Base-by-base conservation (phyloP, 2,797 vertebrate genomes). In the Pantherophis vulpinus region DNA sequence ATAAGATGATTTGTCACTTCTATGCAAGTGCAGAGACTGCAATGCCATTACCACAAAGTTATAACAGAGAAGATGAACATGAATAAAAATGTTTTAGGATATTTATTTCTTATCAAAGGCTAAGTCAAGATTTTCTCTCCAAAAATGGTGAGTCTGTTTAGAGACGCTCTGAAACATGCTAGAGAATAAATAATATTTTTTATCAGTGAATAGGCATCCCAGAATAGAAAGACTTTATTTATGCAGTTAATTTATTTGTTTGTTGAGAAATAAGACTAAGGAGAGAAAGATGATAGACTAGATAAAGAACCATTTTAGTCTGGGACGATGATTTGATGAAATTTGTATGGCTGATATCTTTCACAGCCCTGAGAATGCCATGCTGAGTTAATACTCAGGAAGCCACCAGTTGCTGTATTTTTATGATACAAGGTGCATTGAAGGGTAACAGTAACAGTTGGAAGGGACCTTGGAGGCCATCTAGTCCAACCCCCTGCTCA, bases 1-100 rank as follows among this genome's bases (percentile, higher is more conserved):
- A 94, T 92, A 95, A 95, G 51, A 42, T 89, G 5, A 42, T 92
- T 97, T 96, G 42, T n/a, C 95, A 96, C 94, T 95, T 96, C 95
- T 59, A 94, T 23, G 95, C 94, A 94, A 88, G 25, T 29, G 88
- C 5, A 59, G 27, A 92, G 93, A 90, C 91, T 47, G 20, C 11
- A 42, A 58, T 11, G 7, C 55, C 12, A 83, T 37, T 91, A 42
- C 6, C 32, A 29, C 58, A 56, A 83, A 27, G n/a, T n/a, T 70
- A 32, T 70, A 70, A 70, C 29, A 32, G 47, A 55, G 47, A 18
- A 51, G 88, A 32, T 63, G 27, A 55, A 51, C 29, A 90, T 74
- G 5, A 90, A 32, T 32, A 70, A 32, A 32, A 70, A 70, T 56
- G 16, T 79, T 90, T 58, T 37, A 16, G n/a, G 12, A 58, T 58